Conservation (phyloP, 2,888 invertebrate species). For the Chrysolina oricalcia region DNA sequence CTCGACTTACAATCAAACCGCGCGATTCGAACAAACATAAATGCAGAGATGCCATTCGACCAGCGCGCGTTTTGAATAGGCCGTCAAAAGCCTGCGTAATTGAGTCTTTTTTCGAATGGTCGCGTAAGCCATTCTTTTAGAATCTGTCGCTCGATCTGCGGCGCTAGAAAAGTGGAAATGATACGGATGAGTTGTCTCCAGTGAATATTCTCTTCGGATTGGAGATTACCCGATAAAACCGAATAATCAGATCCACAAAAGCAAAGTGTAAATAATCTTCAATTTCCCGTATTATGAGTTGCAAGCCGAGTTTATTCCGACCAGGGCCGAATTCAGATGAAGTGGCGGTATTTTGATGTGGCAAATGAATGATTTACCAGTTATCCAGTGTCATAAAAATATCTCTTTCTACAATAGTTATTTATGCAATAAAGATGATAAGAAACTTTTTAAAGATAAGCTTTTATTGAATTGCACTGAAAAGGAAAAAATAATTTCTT, state of each 20-base stretch:
- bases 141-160: conserved; percentile 40
- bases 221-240: conserved; percentile 47
- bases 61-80: conserved; percentile 44
- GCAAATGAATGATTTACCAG: no score
- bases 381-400: no score
- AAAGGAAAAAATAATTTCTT: no score
- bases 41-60: conserved; percentile 36
- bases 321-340: background rate
- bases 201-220: conserved; percentile 58
- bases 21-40: conserved; percentile 30
- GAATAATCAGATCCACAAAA: conserved; percentile 16
- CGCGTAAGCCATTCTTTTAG: conserved; percentile 40
- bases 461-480: no score
- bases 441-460: no score
- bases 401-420: no score
- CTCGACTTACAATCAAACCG: conserved; percentile 32
- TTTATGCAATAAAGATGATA: no score
- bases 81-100: conserved; percentile 48
- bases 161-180: conserved; percentile 43
- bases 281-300: conserved; percentile 14
- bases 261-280: conserved; percentile 22
- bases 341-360: background rate
- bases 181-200: conserved; percentile 47
- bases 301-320: background rate
- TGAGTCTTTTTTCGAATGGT: conserved; percentile 46